Conservation (phyloP, 2,113 vertebrate genomes). For the Campylomormyrus numenius region DNA sequence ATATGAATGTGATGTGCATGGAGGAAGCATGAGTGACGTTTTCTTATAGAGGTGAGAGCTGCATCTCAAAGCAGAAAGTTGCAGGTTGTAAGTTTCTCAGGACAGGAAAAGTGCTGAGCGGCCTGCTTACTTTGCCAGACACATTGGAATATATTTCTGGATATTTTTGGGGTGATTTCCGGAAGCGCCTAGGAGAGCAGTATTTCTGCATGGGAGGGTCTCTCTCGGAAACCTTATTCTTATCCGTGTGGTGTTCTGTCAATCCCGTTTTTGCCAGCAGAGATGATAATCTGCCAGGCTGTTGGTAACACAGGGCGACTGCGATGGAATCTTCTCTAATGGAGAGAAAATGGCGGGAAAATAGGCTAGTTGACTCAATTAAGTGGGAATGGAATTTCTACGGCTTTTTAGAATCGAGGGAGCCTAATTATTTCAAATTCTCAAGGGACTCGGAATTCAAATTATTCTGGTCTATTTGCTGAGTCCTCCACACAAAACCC, state of each 20-base stretch:
- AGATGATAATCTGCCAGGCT: background rate
- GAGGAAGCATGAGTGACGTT: background rate
- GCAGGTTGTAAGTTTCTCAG: background rate
- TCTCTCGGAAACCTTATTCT: background rate
- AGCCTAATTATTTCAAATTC: background rate
- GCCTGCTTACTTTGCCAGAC: background rate
- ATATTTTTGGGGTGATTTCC: background rate
- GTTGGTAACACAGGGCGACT: background rate
- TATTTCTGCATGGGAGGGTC: background rate
- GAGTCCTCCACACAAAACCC: background rate
- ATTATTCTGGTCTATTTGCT: background rate
- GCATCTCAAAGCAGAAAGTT: background rate
- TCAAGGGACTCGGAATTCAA: background rate
- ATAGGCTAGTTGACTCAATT: background rate
- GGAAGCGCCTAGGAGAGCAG: background rate
- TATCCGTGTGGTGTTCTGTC: background rate
- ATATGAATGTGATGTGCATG: background rate
- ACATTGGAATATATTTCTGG: background rate
- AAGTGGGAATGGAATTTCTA: background rate
- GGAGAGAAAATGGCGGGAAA: background rate
- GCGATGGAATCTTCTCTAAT: background rate
- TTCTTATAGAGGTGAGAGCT: background rate
- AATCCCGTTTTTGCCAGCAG: background rate
- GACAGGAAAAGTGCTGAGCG: background rate
- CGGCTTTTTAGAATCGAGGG: background rate